phyloP scores from a whole-genome alignment of 2,113 vertebrate genomes.

The Indicator maculatus region DNA sequence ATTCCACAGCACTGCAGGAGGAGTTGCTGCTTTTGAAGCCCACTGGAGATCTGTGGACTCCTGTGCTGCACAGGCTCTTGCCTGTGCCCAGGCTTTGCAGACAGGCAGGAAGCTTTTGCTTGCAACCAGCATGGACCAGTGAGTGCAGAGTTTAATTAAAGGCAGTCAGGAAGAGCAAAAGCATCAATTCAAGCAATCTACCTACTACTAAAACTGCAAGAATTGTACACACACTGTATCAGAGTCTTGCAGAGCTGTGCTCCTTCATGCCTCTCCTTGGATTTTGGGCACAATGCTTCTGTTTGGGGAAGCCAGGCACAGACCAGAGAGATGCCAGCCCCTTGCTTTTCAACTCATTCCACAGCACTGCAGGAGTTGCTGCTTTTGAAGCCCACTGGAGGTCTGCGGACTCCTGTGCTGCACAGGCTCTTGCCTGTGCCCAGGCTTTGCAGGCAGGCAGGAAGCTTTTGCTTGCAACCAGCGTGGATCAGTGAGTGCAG shows the following conservation, averaged over 20 bases:
- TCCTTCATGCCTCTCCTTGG: accelerated
- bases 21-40: not conserved
- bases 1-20: not conserved
- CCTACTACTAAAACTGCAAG: too few species aligned
- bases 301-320: not conserved
- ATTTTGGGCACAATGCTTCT: not conserved
- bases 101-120: not conserved
- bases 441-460: not conserved
- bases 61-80: not conserved
- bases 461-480: not conserved
- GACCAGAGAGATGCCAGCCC: not conserved
- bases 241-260: too few species aligned
- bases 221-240: too few species aligned
- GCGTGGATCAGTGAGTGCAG: not conserved
- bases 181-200: too few species aligned
- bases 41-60: not conserved
- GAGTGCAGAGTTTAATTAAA: not conserved
- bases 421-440: not conserved
- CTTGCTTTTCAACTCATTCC: not conserved
- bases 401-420: not conserved
- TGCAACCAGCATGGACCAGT: not conserved
- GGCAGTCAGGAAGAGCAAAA: not conserved
- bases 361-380: not conserved
- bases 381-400: not conserved
- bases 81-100: not conserved